phyloP scores from a whole-genome alignment of 2,888 invertebrate species.

The Lasioglossum villosulum region DNA sequence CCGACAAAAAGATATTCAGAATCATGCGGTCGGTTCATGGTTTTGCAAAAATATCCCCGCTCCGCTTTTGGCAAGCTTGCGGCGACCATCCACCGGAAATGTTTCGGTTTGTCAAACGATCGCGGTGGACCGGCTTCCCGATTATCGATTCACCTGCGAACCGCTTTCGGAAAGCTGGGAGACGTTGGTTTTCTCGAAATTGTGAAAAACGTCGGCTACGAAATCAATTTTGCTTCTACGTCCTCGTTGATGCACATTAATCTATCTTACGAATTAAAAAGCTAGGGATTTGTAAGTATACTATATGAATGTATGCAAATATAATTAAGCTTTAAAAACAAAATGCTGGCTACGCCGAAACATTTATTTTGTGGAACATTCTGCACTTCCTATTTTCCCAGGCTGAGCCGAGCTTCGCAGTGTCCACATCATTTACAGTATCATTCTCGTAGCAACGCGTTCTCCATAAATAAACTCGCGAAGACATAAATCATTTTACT shows the following conservation, averaged over 20 bases:
- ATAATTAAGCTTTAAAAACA: not conserved
- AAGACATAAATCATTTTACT: constrained; percentile 6
- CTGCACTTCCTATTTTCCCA: not conserved
- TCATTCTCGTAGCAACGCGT: not conserved
- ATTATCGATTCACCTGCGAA: not conserved
- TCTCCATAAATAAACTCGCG: not conserved
- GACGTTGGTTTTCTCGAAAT: not conserved
- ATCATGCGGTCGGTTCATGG: not conserved
- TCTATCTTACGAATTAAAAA: no score
- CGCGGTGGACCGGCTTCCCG: not conserved
- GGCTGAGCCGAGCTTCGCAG: not conserved
- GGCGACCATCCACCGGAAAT: not conserved
- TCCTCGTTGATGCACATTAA: not conserved
- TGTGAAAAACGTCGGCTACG: not conserved
- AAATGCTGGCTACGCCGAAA: not conserved
- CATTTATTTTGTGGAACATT: not conserved
- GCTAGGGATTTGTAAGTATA: no score
- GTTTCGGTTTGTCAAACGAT: not conserved
- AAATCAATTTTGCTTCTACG: not conserved
- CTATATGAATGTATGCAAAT: no score
- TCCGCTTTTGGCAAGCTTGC: not conserved
- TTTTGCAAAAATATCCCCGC: not conserved
- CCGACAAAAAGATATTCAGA: not conserved
- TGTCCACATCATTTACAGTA: not conserved
- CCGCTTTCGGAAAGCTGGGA: not conserved